Evolutionary conservation across 2,113 vertebrate species (phyloP), one percentile per base, ranked within the genome.

Genomic region (Aythya baeri): DNA sequence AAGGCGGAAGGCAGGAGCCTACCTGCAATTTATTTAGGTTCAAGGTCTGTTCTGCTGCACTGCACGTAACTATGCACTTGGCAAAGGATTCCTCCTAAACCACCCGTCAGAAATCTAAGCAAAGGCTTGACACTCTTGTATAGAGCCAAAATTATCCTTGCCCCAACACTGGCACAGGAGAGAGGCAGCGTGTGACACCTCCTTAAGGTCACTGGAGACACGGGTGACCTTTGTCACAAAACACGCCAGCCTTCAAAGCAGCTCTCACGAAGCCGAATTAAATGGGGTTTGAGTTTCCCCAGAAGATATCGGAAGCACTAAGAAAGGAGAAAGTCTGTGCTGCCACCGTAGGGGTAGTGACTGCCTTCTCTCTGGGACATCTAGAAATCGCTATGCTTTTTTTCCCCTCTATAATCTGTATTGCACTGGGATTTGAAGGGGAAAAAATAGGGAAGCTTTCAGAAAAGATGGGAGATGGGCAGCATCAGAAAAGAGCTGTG

Each of bases 21-120:
- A 68, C 50, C 63, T 54, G 65, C 0, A 0, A 52, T 75, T 58
- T 26, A 16, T 32, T 93, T 83, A 92, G 83, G 78, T 72, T 89
- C 22, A 11, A 29, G 41, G 20, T n/a, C 54, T 72, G 77, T 79
- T 92, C 84, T 95, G 73, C 93, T 94, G 96, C 57, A 43, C 29
- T 76, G 10, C 55, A 31, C 41, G 44, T 54, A 89, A 41, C 57
- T 83, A 87, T 12, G 13, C 9, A 26, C 84, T 89, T 95, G 91
- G 84, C 71, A 85, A 79, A 91, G 78, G 50, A 66, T 79, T 73
- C n/a, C 54, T 73, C 57, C 61, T 52, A 90, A 96, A 59, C n/a
- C 31, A 34, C 29, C n/a, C 72, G 46, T 29, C 83, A 92, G 46
- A 91, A 86, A 74, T 46, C 34, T 3, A 77, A 15, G 72, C 75